Base-by-base conservation (phyloP, 1,140 invertebrate genomes). In the Coenobita brevimanus region DNA sequence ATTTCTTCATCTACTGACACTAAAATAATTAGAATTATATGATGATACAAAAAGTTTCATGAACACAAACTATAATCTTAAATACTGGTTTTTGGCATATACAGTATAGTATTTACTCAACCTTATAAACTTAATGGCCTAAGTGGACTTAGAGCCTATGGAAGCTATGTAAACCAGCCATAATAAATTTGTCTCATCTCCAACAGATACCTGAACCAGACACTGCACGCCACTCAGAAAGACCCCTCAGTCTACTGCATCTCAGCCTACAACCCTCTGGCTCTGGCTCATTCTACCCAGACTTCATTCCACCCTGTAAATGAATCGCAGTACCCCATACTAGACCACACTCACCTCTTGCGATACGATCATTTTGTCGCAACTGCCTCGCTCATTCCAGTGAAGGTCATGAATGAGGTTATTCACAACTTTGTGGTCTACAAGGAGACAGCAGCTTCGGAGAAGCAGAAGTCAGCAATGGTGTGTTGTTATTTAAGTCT, bases 221-320 rank as follows among this genome's bases (percentile, higher is more conserved):
- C 76, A 24, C 24, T 87, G 30, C 46, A 36, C 2, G 24, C 67
- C 21, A 33, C 79, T 33, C 38, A 73, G 33, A n/a, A 50, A 50
- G 85, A 87, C 27, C 46, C 85, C n/a, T 80, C 85, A 2, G n/a
- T 87, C 6, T 87, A 87, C 46, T 87, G 85, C 36, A 60, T 87
- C 41, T 87, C 85, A 21, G 85, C 85, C 30, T 24, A 71, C 85
- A 87, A 67, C 36, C 85, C 85, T 4, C 67, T 87, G 0, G 73
- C 85, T 8, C 54, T 54, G 24, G 10, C 57, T 1, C 17, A 2
- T 0, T 54, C 76, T 6, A 36, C 67, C 6, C 46, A 50, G 17
- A 6, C 46, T 50, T 8, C 6, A 17, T 17, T 50, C 46, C 46
- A 50, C 46, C 46, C 46, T 17, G 6, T 50, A 6, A 50, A 6